Conservation (phyloP, 2,888 invertebrate genomes). For the Tiliacea aurago region DNA sequence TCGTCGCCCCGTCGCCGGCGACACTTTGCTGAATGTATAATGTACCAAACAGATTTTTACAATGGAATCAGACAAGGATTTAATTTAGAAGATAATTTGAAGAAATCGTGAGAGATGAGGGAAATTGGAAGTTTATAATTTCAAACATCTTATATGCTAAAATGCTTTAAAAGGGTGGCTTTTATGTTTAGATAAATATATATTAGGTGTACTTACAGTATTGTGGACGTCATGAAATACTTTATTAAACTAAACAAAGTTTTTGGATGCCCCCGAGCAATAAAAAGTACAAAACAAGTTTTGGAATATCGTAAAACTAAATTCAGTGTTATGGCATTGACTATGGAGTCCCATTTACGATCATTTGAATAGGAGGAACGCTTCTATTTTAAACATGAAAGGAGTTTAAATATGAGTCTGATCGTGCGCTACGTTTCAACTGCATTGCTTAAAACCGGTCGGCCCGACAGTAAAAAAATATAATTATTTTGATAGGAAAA, state of each 20-base stretch:
- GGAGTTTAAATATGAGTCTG: background rate
- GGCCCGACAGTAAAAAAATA: background rate
- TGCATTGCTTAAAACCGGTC: background rate
- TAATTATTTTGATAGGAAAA: background rate
- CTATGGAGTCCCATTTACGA: slow-evolving; percentile 12
- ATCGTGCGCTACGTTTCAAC: background rate
- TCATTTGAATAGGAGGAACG: slow-evolving; percentile 17
- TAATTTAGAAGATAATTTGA: slow-evolving; percentile 36
- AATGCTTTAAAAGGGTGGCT: background rate
- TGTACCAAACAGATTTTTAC: slow-evolving; percentile 51
- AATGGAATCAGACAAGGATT: slow-evolving; percentile 30
- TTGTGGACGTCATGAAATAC: background rate
- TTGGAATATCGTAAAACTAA: slow-evolving; percentile 31
- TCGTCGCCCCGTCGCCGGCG: slow-evolving; percentile 44
- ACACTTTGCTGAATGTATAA: slow-evolving; percentile 61
- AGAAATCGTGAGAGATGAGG: slow-evolving; percentile 14
- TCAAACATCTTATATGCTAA: background rate
- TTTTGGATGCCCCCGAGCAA: background rate
- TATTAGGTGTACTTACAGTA: background rate
- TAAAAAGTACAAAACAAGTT: slow-evolving; percentile 26
- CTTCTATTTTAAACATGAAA: background rate
- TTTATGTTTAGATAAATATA: background rate
- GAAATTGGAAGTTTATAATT: slow-evolving; percentile 10
- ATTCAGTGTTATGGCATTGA: slow-evolving; percentile 16
- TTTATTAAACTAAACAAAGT: slow-evolving; percentile 15